Base-by-base conservation (phyloP, 1,140 invertebrate species). In the Brachionus paranguensis region DNA sequence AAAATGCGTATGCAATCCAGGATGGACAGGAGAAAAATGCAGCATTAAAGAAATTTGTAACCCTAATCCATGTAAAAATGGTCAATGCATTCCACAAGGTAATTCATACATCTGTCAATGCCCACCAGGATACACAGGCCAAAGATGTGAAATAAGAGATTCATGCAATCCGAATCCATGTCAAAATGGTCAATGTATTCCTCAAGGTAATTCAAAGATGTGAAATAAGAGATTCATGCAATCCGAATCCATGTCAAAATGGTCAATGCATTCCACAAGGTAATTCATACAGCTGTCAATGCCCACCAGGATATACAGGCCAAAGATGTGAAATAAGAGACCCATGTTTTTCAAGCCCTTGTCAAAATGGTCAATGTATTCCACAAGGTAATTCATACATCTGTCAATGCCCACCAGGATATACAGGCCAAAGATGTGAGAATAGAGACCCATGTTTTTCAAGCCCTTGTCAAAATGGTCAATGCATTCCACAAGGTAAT, bases 161-260 rank as follows among this genome's bases (percentile, higher is more conserved):
- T 60, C 78, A 12, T 86, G 86, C 41, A 20, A 20, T 3, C 60
- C 79, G 8, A 41, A 83, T n/a, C 85, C 85, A 10, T 86, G 86
- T 43, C 43, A 43, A 20, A 86, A 86, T 53, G 83, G 84, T 14
- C 65, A 68, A 68, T 68, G 70, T 24, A 47, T 43, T 24, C 70
- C 70, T 2, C 85, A 85, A 0, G 92, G 95, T 86, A 94, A 93
- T 37, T 29, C 20, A 68, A 41, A 29, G 33, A 29, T 85, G 84
- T 85, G 76, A 78, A 78, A 53, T 17, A 0, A 27, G 86, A 84
- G 74, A 87, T 29, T 87, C 87, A 6, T 83, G 79, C 11, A 20
- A 1, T 1, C 53, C 79, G 37, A 83, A 86, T 83, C 86, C 86
- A 11, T 86, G 86, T 76, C 83, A 84, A 24, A 86, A 86, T 24